Evolutionary conservation across 1,140 invertebrate genomes (phyloP).

Genomic region (Drosophila ananassae): DNA sequence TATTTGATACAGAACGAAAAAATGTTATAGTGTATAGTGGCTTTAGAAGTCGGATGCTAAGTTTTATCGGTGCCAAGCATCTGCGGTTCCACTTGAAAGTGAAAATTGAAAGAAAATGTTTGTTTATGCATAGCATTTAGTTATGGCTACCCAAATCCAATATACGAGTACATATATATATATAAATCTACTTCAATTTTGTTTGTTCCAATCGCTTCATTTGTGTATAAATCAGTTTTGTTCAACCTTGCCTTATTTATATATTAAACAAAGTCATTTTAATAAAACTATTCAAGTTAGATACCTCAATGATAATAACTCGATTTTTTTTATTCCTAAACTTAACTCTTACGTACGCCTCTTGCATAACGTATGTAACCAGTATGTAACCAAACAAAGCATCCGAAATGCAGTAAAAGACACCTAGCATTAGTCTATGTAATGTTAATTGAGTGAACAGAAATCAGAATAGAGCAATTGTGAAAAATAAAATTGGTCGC

Average conservation of each 20-base stretch:
- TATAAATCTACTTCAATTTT: constrained; percentile 35
- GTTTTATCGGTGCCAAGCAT: constrained; percentile 76
- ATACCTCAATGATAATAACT: constrained; percentile 49
- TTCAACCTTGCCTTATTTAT: constrained; percentile 70
- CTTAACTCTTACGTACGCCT: constrained; percentile 26
- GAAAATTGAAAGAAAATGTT: constrained; percentile 47
- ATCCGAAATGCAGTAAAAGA: constrained; percentile 52
- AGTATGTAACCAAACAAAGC: constrained; percentile 27
- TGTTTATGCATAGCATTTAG: constrained; percentile 74
- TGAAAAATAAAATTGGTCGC: constrained; percentile 49
- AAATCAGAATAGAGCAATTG: constrained; percentile 62
- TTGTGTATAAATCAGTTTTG: constrained; percentile 58
- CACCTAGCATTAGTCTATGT: constrained; percentile 54
- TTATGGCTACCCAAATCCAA: constrained; percentile 56
- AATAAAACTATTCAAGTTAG: constrained; percentile 70
- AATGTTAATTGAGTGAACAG: constrained; percentile 51
- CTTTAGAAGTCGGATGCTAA: constrained; percentile 79
- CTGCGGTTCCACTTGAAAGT: constrained; percentile 61
- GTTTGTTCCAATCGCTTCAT: constrained; percentile 42
- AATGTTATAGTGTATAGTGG: constrained; percentile 65
- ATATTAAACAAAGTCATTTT: constrained; percentile 65
- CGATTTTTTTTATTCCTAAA: constrained; percentile 31
- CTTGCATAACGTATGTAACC: constrained; percentile 11
- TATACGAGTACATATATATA: constrained; percentile 30
- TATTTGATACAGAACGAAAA: constrained; percentile 70